Evolutionary conservation across 2,888 invertebrate genomes (phyloP), one percentile per base, ranked within the genome.

Genomic region (Minunthozetes semirufus): DNA sequence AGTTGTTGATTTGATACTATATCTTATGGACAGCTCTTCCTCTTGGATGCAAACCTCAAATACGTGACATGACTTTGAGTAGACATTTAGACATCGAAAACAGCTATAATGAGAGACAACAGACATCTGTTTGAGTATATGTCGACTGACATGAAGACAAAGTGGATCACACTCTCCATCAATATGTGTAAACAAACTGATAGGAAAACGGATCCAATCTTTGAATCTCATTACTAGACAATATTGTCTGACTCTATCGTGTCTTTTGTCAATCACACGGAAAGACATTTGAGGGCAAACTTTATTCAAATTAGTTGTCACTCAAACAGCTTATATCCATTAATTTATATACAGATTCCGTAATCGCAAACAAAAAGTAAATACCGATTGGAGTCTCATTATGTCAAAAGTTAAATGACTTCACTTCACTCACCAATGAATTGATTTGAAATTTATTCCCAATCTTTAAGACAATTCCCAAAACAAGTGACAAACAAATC

Each of bases 1-100:
- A 53, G 3, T 53, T n/a, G 53, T 53, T 53, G 53, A 53, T 53
- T 19, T 53, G 19, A 53, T 61, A 19, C 13, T 29, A 61, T 61
- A 61, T 61, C 29, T 27, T 15, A 29, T 29, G 29, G 29, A 59
- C 61, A 29, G 2, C 53, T 19, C 8, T 53, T 53, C 53, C 53
- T 53, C 5, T 53, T 2, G 13, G 19, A 29, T 29, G 27, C 61
- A 29, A 61, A 61, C 61, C 61, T 29, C 61, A 29, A 61, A 61
- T 61, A 61, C 61, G 61, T 61, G 61, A 61, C 8, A 61, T 11
- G 61, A 61, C 22, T 61, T 61, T 61, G 27, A 17, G 59, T 29
- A 19, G 29, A 61, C 11, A 53, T 8, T 6, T 53, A 8, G 53
- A 53, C 27, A 17, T 27, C 59, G 25, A 59, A 11, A 59, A 4